phyloP scores from a whole-genome alignment of 2,888 invertebrate genomes.

The Laspeyria flexula region DNA sequence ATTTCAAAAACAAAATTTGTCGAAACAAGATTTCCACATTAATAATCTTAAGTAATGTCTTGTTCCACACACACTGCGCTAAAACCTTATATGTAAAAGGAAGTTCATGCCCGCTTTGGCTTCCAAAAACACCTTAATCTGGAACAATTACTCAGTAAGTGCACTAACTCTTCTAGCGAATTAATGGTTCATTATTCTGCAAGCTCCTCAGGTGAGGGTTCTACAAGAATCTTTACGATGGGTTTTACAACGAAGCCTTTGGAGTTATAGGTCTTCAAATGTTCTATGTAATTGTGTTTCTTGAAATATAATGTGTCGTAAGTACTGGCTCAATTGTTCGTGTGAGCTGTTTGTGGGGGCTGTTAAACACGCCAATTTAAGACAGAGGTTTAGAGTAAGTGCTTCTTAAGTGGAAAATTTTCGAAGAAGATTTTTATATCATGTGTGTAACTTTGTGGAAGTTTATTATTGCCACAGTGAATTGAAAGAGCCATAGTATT shows the following conservation, averaged over 20 bases:
- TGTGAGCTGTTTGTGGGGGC: constrained; percentile 8
- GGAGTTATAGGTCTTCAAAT: constrained; percentile 43
- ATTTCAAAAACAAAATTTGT: no score
- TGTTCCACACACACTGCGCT: no score
- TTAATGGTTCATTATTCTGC: constrained; percentile 47
- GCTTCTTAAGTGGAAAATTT: not conserved
- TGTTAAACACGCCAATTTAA: constrained; percentile 11
- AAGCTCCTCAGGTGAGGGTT: constrained; percentile 20
- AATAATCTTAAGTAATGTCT: no score
- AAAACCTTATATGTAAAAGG: not conserved
- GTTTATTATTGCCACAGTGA: no score
- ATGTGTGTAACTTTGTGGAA: no score
- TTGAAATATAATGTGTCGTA: constrained; percentile 39
- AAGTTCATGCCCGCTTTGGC: not conserved
- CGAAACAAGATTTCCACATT: no score
- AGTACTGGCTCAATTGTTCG: constrained; percentile 16
- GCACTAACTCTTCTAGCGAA: constrained; percentile 42
- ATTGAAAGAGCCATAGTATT: no score
- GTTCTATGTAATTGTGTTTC: constrained; percentile 43
- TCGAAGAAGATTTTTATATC: no score
- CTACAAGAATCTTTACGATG: constrained; percentile 42
- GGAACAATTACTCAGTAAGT: constrained; percentile 29
- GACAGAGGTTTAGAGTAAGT: not conserved
- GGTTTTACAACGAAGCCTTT: constrained; percentile 39
- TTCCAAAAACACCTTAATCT: constrained; percentile 30